These are phyloP conservation scores for Pteronura brasiliensis DNA, from an alignment of 2,113 vertebrate species.

Conservation along the genomic window DNA sequence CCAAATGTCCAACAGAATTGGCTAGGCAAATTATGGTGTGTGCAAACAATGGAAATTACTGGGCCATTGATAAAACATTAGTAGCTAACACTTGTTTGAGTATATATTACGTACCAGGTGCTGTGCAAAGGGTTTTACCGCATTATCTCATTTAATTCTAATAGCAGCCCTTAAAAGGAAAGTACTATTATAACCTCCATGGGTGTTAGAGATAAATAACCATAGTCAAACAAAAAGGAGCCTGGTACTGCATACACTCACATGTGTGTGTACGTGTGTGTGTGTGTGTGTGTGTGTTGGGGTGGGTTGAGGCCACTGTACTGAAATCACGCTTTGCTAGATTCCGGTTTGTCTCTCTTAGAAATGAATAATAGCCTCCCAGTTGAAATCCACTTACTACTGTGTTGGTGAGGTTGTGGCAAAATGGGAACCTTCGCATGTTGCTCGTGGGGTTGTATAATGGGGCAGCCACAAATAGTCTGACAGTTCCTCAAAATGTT, in stretches of 20 bases:
- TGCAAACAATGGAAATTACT: background rate
- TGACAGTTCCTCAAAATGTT: slow-evolving; percentile 14
- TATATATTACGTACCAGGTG: background rate
- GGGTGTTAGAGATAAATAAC: background rate
- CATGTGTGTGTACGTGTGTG: too few relatives aligned
- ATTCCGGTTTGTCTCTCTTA: background rate
- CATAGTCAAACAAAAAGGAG: background rate
- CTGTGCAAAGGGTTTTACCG: background rate
- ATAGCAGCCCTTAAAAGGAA: background rate
- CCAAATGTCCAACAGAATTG: background rate
- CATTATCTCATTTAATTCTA: slow-evolving; percentile 23
- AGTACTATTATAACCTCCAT: background rate
- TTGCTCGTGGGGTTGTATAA: background rate
- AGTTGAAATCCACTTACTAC: background rate
- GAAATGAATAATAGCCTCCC: background rate
- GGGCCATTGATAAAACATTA: background rate
- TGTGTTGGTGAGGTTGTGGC: background rate
- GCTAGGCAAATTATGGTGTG: background rate
- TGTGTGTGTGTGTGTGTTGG: background rate
- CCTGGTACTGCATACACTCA: background rate
- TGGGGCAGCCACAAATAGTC: background rate
- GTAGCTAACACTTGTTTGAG: background rate
- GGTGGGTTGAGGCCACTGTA: background rate
- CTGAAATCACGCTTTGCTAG: background rate
- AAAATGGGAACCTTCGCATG: background rate